Base-by-base conservation (phyloP, 2,888 invertebrate genomes). In the Teinopalpus imperialis region DNA sequence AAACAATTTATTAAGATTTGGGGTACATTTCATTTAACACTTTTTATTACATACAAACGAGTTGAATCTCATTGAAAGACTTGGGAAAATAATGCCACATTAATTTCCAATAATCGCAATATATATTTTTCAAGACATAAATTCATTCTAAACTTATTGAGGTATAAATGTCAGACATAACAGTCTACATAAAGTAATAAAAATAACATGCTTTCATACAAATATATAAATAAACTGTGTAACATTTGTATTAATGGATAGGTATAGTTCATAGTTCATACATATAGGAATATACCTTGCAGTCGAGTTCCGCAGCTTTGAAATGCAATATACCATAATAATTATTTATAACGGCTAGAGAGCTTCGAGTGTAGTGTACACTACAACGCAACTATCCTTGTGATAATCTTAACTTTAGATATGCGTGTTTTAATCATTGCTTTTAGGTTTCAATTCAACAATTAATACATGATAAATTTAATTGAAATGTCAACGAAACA, bases 111-210 rank as follows among this genome's bases (percentile, higher is more conserved):
- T 74, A 77, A 78, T 79, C 70, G 70, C 74, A 79, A 75, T 79
- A 81, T 62, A 65, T 83, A 80, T 82, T 76, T 74, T 76, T 74
- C 68, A 81, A 82, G 75, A 83, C 76, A 81, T 81, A 79, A 79
- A 81, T 76, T 78, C 73, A 75, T 75, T 77, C 73, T 82, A 80
- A 82, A 81, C 77, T 77, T 83, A 83, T 77, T 87, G 86, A 86
- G 86, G 86, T 87, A 87, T 74, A 78, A 77, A 74, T 74, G 76
- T 69, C 75, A 82, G 83, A 80, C 81, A 80, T 74, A 77, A 67
- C 35, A 74, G 73, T 75, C 74, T 77, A 78, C 76, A 72, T 67
- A 59, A 68, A 75, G 74, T 77, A 81, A 62, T 70, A 69, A 61
- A 74, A 67, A 67, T 74, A 75, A 74, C 74, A 73, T 71, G 68